Conservation (phyloP, 1,140 invertebrate species). For the Solenopsis invicta region DNA sequence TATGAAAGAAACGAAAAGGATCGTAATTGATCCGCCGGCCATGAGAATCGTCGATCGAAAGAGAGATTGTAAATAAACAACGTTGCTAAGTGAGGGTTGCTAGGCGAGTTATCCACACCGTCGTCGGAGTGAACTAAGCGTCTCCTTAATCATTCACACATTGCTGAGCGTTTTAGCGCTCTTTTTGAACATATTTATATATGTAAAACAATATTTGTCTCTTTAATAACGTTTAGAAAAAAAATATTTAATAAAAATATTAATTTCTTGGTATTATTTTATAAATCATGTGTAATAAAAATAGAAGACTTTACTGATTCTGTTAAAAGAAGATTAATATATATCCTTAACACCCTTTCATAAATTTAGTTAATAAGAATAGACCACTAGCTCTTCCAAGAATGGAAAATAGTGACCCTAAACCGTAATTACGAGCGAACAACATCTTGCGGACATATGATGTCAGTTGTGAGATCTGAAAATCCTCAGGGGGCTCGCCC, state of each 20-base stretch:
- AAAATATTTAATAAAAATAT: conserved; percentile 3
- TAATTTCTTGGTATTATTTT: neutral
- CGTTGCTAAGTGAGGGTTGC: no score
- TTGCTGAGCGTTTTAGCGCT: no score
- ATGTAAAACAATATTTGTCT: neutral
- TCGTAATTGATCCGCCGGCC: no score
- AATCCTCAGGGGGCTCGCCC: conserved; percentile 67
- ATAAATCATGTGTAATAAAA: neutral
- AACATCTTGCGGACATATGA: conserved; percentile 80
- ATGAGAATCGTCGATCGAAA: no score
- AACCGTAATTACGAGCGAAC: conserved; percentile 44
- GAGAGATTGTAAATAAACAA: no score
- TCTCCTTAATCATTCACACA: no score
- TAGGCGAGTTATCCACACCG: no score
- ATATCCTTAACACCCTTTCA: neutral
- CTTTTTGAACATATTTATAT: no score
- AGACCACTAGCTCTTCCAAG: neutral
- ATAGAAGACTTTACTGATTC: neutral
- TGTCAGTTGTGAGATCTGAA: conserved; percentile 74
- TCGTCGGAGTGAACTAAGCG: no score
- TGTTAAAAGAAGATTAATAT: neutral
- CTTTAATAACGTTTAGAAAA: neutral
- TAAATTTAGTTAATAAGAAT: neutral
- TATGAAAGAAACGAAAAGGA: no score
- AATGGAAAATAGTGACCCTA: conserved; percentile 19